phyloP scores from a whole-genome alignment of 2,797 vertebrate genomes.

The Acanthurus leucopareius region DNA sequence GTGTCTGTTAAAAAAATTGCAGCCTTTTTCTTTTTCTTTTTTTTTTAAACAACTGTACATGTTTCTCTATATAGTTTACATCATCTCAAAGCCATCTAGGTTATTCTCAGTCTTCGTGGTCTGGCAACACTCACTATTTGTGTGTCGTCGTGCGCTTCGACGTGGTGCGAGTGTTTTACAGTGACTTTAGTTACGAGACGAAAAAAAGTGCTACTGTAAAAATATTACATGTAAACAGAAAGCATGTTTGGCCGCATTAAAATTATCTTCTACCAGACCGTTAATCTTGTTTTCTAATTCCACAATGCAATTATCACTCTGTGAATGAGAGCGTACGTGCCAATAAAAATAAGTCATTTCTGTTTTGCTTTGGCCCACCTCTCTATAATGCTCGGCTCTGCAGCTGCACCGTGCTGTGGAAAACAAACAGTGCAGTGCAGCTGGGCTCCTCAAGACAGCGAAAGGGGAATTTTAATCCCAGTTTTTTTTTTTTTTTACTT shows the following conservation, averaged over 20 bases:
- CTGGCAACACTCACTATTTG: conserved; percentile 26
- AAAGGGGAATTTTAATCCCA: conserved; percentile 89
- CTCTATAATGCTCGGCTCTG: conserved; percentile 71
- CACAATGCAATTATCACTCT: conserved; percentile 75
- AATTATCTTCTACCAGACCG: conserved; percentile 66
- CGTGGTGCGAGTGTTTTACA: not conserved
- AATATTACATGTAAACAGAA: conserved; percentile 35
- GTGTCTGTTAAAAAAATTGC: conserved; percentile 16
- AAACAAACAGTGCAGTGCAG: conserved; percentile 86
- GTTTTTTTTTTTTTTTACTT: conserved; percentile 74
- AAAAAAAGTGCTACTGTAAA: conserved; percentile 51
- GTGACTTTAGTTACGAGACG: not conserved
- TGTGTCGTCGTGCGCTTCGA: conserved; percentile 11
- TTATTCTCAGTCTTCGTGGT: conserved; percentile 24
- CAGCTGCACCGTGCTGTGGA: conserved; percentile 84
- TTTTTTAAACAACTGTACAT: conserved; percentile 20
- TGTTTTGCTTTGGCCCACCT: conserved; percentile 79
- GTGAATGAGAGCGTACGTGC: conserved; percentile 70
- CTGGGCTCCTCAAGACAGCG: conserved; percentile 86
- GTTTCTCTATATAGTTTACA: conserved; percentile 8
- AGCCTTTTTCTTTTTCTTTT: not conserved
- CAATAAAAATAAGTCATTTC: conserved; percentile 83
- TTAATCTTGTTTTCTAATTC: conserved; percentile 65
- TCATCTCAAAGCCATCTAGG: conserved; percentile 22
- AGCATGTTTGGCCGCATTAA: conserved; percentile 53